A percentile compares a stretch with the other conserved stretches of the same genome.
Evolutionary conservation across 1,140 invertebrate species (phyloP).

Genomic region (Dreissena polymorpha): DNA sequence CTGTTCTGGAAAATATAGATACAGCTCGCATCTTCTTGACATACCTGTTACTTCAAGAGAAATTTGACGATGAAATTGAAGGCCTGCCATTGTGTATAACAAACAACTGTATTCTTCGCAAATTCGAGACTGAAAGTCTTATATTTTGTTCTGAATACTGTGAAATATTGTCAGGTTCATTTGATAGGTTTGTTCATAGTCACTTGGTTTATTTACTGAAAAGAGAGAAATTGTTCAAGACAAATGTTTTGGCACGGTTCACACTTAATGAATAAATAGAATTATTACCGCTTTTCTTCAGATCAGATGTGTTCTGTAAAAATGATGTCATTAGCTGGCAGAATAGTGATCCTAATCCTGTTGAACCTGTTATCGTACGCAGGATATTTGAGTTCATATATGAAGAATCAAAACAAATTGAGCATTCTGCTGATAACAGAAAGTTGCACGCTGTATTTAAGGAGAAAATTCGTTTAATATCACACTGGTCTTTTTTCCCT

Average conservation of each 20-base stretch:
- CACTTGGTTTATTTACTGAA: background rate
- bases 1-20: background rate
- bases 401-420: no score
- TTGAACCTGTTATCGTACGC: background rate
- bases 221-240: background rate
- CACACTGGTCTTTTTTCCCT: no score
- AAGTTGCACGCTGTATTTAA: background rate
- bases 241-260: background rate
- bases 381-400: background rate
- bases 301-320: background rate
- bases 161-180: background rate
- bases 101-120: background rate
- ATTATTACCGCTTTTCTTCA: background rate
- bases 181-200: background rate
- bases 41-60: background rate
- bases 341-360: background rate
- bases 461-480: background rate
- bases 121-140: background rate
- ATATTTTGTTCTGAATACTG: conserved; percentile 1
- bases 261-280: background rate
- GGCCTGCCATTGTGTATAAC: background rate
- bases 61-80: background rate
- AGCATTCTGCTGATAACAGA: background rate
- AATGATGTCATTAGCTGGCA: background rate
- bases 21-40: background rate